Base-by-base conservation (phyloP, 53 echinoderm and acorn worm genomes). In the Temnopleurus reevesii region DNA sequence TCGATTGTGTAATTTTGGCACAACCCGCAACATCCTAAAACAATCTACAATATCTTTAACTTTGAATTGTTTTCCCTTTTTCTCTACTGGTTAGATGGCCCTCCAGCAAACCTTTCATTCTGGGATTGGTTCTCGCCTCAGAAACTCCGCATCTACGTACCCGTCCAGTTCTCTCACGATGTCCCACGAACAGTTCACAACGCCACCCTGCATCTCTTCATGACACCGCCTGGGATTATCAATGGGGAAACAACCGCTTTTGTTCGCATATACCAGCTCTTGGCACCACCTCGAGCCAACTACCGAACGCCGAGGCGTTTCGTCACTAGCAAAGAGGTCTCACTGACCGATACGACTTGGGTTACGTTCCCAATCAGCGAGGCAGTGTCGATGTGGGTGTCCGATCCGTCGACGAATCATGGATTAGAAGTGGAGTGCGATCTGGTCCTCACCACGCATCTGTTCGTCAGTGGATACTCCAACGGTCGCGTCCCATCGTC, bases 391-490 rank as follows among this genome's bases (percentile, higher is more conserved):
- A 87, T 66, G 88, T 87, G 88, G 88, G 31, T 87, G 19, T 46
- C 49, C 15, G 53, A 66, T 17, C 71, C 88, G 71, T 51, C 46
- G 15, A 49, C 71, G 65, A 87, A 87, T 25, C 34, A 66, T 29
- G 88, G 88, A 8, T 66, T 87, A 17, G 88, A 87, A 55, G 71
- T 87, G 18, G 88, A 31, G 19, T 66, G 65, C 46, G 53, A 66
- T 55, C 27, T 21, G 19, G 29, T 87, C 2, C 45, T 87, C 71
- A 34, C 66, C 34, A 66, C 46, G 8, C 65, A 49, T 23, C 71
- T 87, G 4, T 46, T 66, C 46, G 65, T 87, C 0, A 53, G 53
- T 24, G 66, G 71, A 29, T 47, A 87, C 51, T 46, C 54, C 8
- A 29, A 66, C 33, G 88, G 71, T 28, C 66, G 71, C 19, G 83